A percentile compares a stretch with the other conserved stretches of the same genome.
Conservation (phyloP, 2,888 invertebrate genomes). For the Hyposoter didymator region DNA sequence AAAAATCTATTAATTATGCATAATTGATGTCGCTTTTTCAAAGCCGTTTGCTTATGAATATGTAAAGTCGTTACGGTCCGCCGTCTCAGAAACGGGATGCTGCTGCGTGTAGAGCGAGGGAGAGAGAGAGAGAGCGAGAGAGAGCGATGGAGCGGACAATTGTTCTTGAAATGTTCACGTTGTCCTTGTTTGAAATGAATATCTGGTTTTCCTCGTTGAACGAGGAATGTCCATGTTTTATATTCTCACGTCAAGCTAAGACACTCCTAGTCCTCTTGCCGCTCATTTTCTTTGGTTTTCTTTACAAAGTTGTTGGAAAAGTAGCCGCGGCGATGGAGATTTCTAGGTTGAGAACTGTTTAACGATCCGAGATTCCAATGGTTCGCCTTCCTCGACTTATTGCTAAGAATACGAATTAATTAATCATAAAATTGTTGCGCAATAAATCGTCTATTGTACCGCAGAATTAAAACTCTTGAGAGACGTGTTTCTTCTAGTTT, state of each 20-base stretch:
- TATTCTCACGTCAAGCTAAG: constrained; percentile 71
- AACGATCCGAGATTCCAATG: constrained; percentile 46
- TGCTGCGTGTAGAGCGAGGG: constrained; percentile 17
- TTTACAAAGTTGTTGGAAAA: constrained; percentile 35
- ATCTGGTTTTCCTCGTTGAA: constrained; percentile 77
- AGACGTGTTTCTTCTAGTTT: constrained; percentile 25
- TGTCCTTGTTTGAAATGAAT: constrained; percentile 71
- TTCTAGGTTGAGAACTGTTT: constrained; percentile 53
- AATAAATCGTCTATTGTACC: constrained; percentile 50
- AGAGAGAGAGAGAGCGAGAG: not conserved
- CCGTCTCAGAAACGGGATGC: constrained; percentile 27
- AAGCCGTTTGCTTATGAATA: constrained; percentile 58
- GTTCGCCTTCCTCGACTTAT: constrained; percentile 44
- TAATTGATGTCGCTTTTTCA: constrained; percentile 37
- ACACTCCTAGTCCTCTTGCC: constrained; percentile 74
- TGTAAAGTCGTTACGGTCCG: constrained; percentile 43
- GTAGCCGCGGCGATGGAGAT: constrained; percentile 1
- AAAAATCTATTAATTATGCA: constrained; percentile 55
- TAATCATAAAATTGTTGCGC: constrained; percentile 59
- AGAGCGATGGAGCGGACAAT: constrained; percentile 7
- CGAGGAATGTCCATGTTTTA: constrained; percentile 75
- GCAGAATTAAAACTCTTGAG: not conserved
- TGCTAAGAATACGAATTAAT: constrained; percentile 63
- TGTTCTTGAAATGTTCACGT: constrained; percentile 50
- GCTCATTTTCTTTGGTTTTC: constrained; percentile 30